phyloP scores from a whole-genome alignment of 64 coral and sea anemone species.

The Orbicella faveolata region DNA sequence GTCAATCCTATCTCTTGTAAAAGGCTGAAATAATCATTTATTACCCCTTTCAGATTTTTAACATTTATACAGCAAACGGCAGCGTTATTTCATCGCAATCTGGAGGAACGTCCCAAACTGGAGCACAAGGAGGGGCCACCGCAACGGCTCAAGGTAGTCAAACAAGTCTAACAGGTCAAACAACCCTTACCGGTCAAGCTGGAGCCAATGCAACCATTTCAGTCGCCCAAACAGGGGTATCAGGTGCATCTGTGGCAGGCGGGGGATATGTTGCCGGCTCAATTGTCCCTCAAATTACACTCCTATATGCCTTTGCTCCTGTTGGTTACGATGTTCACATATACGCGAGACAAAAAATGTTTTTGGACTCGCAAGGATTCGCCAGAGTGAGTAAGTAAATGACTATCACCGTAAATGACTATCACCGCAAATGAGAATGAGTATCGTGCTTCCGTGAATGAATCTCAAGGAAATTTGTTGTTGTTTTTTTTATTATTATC shows the following conservation, averaged over 20 bases:
- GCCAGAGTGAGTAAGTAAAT: constrained; percentile 7
- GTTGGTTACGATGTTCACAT: too few relatives aligned
- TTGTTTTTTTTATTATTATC: too few relatives aligned
- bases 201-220: background rate
- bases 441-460: too few relatives aligned
- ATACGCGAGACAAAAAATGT: background rate
- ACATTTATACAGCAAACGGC: constrained; percentile 14
- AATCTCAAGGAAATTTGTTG: too few relatives aligned
- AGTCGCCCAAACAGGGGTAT: background rate
- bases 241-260: background rate
- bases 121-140: background rate
- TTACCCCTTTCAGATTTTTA: constrained; percentile 13
- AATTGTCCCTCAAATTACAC: background rate
- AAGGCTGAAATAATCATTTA: background rate
- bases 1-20: background rate
- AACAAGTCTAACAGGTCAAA: background rate
- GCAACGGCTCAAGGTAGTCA: background rate
- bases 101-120: background rate
- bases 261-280: background rate
- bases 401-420: too few relatives aligned
- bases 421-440: too few relatives aligned
- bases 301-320: background rate
- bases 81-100: background rate
- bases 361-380: background rate
- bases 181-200: background rate